Evolutionary conservation across 1,140 invertebrate genomes (phyloP).

Genomic region (Xylocopa sonorina): DNA sequence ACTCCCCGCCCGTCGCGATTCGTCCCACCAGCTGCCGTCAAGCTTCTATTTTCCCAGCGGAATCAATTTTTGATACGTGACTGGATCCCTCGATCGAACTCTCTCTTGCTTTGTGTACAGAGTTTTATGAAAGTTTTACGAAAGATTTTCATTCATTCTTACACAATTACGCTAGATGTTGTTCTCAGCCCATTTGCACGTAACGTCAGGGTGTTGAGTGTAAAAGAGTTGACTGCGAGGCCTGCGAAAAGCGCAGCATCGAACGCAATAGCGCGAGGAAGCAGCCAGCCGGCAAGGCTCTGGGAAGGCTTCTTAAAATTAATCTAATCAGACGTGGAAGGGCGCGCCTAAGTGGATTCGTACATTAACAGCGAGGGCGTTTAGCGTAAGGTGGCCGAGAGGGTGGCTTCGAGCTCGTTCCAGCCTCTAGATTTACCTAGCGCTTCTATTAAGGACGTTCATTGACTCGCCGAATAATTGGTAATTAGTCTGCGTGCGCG

Average conservation of each 20-base stretch:
- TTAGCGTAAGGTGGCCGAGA: conserved; percentile 14
- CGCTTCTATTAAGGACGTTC: conserved; percentile 11
- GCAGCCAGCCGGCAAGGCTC: background rate
- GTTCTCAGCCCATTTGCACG: too few relatives aligned
- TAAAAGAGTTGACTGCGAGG: too few relatives aligned
- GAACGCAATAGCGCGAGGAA: conserved; percentile 1
- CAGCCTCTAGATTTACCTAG: conserved; percentile 38
- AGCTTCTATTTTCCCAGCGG: background rate
- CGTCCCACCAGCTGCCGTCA: background rate
- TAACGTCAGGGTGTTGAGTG: too few relatives aligned
- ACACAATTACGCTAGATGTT: too few relatives aligned
- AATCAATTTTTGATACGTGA: conserved; percentile 42
- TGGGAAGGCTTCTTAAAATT: conserved; percentile 41
- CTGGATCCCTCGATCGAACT: background rate
- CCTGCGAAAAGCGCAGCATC: background rate
- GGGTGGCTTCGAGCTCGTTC: background rate
- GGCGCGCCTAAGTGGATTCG: conserved; percentile 50
- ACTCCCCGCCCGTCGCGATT: background rate
- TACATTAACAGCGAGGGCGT: conserved; percentile 43
- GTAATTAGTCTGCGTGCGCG: conserved; percentile 19
- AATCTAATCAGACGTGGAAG: conserved; percentile 47
- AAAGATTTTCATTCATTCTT: too few relatives aligned
- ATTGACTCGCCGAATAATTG: conserved; percentile 41
- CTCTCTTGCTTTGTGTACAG: too few relatives aligned
- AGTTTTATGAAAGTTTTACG: too few relatives aligned